phyloP scores from a whole-genome alignment of 2,113 vertebrate species.

The Pedionomus torquatus region DNA sequence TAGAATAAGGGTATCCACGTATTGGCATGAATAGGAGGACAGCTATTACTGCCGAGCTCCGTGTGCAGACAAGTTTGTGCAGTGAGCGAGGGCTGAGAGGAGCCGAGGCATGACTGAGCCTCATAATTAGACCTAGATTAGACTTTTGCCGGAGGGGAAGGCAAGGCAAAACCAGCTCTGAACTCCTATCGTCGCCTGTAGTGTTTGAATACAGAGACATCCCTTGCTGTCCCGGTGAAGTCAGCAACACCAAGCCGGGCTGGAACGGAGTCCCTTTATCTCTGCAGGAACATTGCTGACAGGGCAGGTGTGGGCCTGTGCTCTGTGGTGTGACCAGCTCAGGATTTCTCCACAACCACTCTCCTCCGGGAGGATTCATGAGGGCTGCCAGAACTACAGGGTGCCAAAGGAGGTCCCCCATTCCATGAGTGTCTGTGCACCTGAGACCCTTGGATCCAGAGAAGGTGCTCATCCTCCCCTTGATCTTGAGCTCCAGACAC shows the following conservation, averaged over 20 bases:
- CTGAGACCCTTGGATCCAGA: neutral
- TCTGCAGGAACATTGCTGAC: neutral
- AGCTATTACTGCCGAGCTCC: neutral
- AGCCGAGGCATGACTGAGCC: constrained; percentile 12
- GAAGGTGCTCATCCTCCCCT: neutral
- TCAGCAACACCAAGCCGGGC: neutral
- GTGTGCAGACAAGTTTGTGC: constrained; percentile 25
- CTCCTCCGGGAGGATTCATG: neutral
- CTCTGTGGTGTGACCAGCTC: neutral
- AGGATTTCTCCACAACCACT: neutral
- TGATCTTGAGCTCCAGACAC: fast-evolving
- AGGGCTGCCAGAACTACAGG: neutral
- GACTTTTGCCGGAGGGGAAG: constrained; percentile 16
- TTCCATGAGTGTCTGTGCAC: neutral
- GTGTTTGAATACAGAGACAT: constrained; percentile 8
- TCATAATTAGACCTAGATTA: constrained; percentile 53
- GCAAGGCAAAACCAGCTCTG: constrained; percentile 36
- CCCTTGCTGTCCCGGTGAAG: neutral
- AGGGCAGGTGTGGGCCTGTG: neutral
- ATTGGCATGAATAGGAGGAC: neutral
- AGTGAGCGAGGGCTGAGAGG: constrained; percentile 2
- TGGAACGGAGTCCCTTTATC: neutral
- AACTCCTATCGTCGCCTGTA: neutral
- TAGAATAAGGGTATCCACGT: neutral
- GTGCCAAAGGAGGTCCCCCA: neutral